These are phyloP conservation scores for Trachops cirrhosus DNA, from an alignment of 2,797 vertebrate species.

Conservation along the genomic window DNA sequence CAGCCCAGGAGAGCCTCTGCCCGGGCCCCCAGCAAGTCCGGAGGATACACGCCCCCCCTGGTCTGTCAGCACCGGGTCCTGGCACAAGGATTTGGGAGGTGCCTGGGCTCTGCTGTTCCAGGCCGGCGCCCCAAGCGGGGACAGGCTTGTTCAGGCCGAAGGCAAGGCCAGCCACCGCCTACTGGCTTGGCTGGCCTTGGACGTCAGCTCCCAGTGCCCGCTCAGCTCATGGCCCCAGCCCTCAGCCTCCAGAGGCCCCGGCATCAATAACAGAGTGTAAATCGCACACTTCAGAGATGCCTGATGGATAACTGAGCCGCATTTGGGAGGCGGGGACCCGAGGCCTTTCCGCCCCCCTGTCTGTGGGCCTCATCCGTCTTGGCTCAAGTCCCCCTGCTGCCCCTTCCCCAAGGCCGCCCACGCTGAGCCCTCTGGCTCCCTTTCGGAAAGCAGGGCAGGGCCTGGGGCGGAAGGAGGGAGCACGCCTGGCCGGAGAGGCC, in stretches of 20 bases:
- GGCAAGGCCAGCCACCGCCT: neutral
- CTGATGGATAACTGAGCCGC: conserved; percentile 60
- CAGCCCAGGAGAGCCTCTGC: neutral
- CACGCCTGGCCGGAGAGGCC: neutral
- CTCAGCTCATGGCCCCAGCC: conserved; percentile 2
- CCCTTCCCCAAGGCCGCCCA: conserved; percentile 33
- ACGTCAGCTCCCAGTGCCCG: neutral
- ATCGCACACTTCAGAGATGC: conserved; percentile 54
- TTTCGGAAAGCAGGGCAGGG: neutral
- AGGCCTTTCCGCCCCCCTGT: conserved; percentile 46
- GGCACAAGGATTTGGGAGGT: neutral
- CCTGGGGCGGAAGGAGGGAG: neutral
- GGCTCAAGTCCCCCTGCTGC: neutral
- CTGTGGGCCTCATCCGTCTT: conserved; percentile 57
- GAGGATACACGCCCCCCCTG: neutral
- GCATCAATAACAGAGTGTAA: conserved; percentile 57
- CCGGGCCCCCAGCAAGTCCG: neutral
- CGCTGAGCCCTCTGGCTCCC: neutral
- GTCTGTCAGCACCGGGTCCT: neutral
- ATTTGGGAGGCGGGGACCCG: conserved; percentile 44
- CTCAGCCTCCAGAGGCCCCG: neutral
- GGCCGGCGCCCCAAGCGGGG: neutral
- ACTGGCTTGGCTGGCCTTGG: neutral
- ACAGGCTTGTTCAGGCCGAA: neutral
- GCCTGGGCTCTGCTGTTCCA: neutral